These are phyloP conservation scores for Halichoeres trimaculatus DNA, from an alignment of 2,113 vertebrate genomes.

Conservation along the genomic window DNA sequence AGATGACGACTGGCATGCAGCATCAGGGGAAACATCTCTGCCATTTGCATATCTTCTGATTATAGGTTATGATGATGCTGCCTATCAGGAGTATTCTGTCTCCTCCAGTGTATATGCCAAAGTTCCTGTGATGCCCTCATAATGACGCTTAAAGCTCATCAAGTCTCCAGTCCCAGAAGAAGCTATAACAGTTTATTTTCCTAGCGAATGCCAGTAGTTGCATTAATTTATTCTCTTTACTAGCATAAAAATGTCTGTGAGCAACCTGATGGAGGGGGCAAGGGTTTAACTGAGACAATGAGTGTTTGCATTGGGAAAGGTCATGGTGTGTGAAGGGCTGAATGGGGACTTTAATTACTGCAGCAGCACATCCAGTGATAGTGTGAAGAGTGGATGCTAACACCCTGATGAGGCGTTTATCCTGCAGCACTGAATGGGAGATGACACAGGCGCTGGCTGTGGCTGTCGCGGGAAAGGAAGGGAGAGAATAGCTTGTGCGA, in stretches of 20 bases:
- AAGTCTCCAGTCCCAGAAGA: conserved; percentile 16
- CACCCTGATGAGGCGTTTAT: conserved; percentile 46
- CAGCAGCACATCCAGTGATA: conserved; percentile 61
- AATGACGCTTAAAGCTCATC: conserved; percentile 32
- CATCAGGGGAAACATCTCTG: conserved; percentile 52
- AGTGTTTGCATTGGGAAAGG: conserved; percentile 74
- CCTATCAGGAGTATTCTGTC: conserved; percentile 61
- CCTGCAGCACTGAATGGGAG: conserved; percentile 14
- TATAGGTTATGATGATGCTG: conserved; percentile 73
- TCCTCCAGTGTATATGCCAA: conserved; percentile 51
- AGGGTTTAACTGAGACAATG: conserved; percentile 63
- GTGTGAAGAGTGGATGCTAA: conserved; percentile 55
- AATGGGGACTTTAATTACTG: conserved; percentile 73
- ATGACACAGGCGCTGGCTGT: conserved; percentile 36
- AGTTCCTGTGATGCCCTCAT: conserved; percentile 40
- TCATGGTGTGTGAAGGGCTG: conserved; percentile 61
- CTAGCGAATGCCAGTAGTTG: not conserved
- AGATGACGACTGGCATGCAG: conserved; percentile 53
- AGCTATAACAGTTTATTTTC: not conserved
- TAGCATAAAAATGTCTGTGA: conserved; percentile 44
- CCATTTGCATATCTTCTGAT: conserved; percentile 73
- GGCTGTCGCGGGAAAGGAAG: conserved; percentile 8
- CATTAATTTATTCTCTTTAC: conserved; percentile 35
- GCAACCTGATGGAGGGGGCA: conserved; percentile 37
- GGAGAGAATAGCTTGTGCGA: conserved; percentile 22